Conservation (phyloP, 2,888 invertebrate species). For the Phorcus lineatus region DNA sequence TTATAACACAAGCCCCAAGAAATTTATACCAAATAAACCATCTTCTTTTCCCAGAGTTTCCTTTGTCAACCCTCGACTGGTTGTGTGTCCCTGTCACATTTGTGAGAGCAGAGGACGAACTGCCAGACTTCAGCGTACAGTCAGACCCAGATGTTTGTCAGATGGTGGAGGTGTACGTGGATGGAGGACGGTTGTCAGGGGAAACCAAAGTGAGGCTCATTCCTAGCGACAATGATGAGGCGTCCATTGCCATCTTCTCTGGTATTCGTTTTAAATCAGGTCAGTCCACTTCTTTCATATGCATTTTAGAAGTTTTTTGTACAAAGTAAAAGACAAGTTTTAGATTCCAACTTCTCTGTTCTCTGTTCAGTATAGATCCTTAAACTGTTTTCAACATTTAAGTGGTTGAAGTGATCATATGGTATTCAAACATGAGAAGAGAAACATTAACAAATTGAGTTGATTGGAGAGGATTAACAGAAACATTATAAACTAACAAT, state of each 20-base stretch:
- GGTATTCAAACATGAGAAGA: too few species aligned
- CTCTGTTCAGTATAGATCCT: too few species aligned
- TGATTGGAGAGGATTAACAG: too few species aligned
- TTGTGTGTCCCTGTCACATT: slow-evolving; percentile 43
- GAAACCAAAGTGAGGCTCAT: slow-evolving; percentile 36
- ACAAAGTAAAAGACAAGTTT: too few species aligned
- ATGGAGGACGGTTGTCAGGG: slow-evolving; percentile 39
- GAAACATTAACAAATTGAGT: too few species aligned
- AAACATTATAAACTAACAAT: too few species aligned
- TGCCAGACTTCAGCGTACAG: slow-evolving; percentile 59
- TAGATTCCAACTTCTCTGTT: too few species aligned
- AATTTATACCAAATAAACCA: too few species aligned
- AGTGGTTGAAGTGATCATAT: too few species aligned
- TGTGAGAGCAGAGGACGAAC: slow-evolving; percentile 43
- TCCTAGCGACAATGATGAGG: slow-evolving; percentile 40
- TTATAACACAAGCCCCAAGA: too few species aligned
- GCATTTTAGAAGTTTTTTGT: too few species aligned
- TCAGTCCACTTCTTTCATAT: slow-evolving; percentile 22
- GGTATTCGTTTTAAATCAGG: slow-evolving; percentile 45
- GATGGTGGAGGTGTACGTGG: slow-evolving; percentile 42
- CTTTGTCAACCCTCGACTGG: slow-evolving; percentile 54
- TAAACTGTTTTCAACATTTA: too few species aligned
- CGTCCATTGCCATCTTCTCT: slow-evolving; percentile 49
- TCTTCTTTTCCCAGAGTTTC: slow-evolving; percentile 48
- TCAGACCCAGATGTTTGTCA: slow-evolving; percentile 51